Conservation (phyloP, 2,888 invertebrate species). For the Eulithis testata region DNA sequence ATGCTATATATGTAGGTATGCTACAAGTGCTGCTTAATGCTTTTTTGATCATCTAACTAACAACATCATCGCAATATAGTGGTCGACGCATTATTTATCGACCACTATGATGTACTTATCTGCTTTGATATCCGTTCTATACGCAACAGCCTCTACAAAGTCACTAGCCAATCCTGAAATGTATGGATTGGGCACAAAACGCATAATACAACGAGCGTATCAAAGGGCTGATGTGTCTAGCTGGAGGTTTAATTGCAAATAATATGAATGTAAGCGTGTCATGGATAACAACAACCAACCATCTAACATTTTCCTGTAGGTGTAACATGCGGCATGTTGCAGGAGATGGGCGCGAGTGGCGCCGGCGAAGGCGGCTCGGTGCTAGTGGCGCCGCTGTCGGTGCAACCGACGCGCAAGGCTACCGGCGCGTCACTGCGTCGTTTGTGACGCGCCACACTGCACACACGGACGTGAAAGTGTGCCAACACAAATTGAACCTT, state of each 20-base stretch:
- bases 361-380: conserved; percentile 83
- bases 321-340: conserved; percentile 46
- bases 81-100: too few species aligned
- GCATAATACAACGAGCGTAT: too few species aligned
- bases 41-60: too few species aligned
- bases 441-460: conserved; percentile 80
- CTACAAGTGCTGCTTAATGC: too few species aligned
- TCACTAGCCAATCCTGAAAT: too few species aligned
- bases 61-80: too few species aligned
- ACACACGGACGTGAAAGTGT: conserved; percentile 2
- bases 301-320: conserved; percentile 25
- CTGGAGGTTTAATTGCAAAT: neutral
- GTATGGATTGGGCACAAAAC: too few species aligned
- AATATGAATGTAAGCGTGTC: conserved; percentile 2
- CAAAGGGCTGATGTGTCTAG: neutral
- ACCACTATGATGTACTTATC: too few species aligned
- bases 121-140: too few species aligned
- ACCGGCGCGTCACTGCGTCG: conserved; percentile 87
- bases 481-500: conserved; percentile 12
- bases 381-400: conserved; percentile 91
- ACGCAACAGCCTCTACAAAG: too few species aligned
- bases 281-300: conserved; percentile 33
- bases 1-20: too few species aligned
- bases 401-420: conserved; percentile 93
- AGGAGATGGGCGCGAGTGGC: conserved; percentile 89